Base-by-base conservation (phyloP, 2,888 invertebrate genomes). In the Zele albiditarsus region DNA sequence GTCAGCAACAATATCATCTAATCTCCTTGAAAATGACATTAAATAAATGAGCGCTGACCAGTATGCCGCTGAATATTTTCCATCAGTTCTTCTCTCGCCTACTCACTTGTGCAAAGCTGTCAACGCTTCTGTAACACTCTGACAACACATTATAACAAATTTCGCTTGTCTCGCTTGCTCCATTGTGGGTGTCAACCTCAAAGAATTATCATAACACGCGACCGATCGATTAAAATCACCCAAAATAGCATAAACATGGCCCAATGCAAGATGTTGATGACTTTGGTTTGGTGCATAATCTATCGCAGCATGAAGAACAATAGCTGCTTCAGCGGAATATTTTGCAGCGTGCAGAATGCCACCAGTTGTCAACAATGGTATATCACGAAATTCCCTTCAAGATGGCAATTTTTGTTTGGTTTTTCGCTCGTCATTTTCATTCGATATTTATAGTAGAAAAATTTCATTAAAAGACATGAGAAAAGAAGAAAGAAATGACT, bases 191-290 rank as follows among this genome's bases (percentile, higher is more conserved):
- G 93, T 91, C 63, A 95, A 86, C 83, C 92, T 92, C 65, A 95
- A 85, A 71, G 93, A 93, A 82, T 92, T 92, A 81, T 95, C 93
- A 86, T 92, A 94, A 84, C 92, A 93, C 46, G 91, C 90, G 74
- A 94, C 89, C 0, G 95, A 94, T 82, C 91, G 93, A 82, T 95
- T 94, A 84, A 93, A 95, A 78, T 95, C 94, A 0, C 93, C 93
- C 33, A 92, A 81, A 14, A 94, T 91, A 1, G 95, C 94, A 87
- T 94, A 95, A 23, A 94, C 93, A 86, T 94, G 94, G 8, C 93
- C 95, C 16, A 96, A 89, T 3, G 94, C 92, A 82, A 94, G 93
- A 86, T 94, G 93, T 79, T 92, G 92, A 60, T 91, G 89, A 2
- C 92, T 90, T 81, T 91, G 91, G 23, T 90, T 89, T 0, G 93